Conservation (phyloP, 2,113 vertebrate species). For the Poeciliopsis prolifica region DNA sequence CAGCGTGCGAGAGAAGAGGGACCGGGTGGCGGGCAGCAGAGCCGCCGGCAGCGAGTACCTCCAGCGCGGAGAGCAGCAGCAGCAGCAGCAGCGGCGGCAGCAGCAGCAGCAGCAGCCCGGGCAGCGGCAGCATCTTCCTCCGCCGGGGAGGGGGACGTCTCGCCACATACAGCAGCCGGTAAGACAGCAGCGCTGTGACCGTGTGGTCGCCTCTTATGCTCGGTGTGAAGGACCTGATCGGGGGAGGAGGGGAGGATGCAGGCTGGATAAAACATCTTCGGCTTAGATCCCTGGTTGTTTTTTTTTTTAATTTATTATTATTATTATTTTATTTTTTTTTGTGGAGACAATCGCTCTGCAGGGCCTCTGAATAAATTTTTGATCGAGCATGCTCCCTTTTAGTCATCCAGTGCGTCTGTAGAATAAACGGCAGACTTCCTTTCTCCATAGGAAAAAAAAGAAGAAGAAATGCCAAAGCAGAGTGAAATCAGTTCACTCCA, state of each 20-base stretch:
- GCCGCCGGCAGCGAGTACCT: constrained; percentile 75
- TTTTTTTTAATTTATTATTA: neutral
- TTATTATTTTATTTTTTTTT: neutral
- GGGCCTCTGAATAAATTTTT: constrained; percentile 48
- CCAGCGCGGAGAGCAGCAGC: constrained; percentile 65
- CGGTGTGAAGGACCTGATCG: constrained; percentile 4
- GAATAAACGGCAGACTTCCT: constrained; percentile 28
- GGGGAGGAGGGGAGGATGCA: constrained; percentile 12
- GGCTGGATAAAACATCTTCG: constrained; percentile 45
- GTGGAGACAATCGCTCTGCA: constrained; percentile 19
- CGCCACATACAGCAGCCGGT: constrained; percentile 81
- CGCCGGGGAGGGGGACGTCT: constrained; percentile 75
- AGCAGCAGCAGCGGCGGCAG: constrained; percentile 43
- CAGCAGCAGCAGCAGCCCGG: constrained; percentile 54
- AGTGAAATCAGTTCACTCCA: constrained; percentile 42
- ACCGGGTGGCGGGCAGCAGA: constrained; percentile 76
- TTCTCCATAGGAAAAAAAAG: neutral
- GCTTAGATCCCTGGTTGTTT: neutral
- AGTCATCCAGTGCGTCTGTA: neutral
- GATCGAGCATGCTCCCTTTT: constrained; percentile 14
- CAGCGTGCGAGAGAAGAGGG: constrained; percentile 79
- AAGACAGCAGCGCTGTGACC: constrained; percentile 41
- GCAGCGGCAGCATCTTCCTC: constrained; percentile 65
- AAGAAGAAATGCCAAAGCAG: constrained; percentile 34
- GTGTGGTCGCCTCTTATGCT: neutral